Evolutionary conservation across 1,140 invertebrate species (phyloP).

Genomic region (Dryas iulia): DNA sequence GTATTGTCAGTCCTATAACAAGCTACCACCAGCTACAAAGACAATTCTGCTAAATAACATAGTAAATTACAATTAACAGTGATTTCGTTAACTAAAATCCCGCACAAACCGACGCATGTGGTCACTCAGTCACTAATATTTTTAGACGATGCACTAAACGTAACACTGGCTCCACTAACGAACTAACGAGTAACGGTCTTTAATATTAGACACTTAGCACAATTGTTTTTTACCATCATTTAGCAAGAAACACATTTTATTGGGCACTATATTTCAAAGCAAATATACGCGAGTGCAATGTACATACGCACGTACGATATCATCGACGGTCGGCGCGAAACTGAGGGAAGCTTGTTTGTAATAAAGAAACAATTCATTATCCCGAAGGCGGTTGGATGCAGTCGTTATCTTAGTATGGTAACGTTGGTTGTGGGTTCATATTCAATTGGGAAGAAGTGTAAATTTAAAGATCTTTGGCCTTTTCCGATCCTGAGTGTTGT

Average conservation of each 20-base stretch:
- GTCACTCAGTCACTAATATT: conserved; percentile 37
- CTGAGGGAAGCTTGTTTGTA: conserved; percentile 28
- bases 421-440: background rate
- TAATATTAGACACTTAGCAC: conserved; percentile 16
- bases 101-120: conserved; percentile 14
- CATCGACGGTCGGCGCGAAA: conserved; percentile 19
- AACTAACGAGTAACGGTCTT: conserved; percentile 36
- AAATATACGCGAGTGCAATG: conserved; percentile 7
- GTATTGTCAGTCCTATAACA: no score
- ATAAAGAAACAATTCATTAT: conserved; percentile 4
- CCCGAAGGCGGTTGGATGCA: background rate
- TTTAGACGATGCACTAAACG: conserved; percentile 38
- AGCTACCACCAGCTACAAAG: no score
- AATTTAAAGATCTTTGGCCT: no score
- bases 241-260: background rate
- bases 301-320: conserved; percentile 15
- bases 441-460: background rate
- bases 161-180: conserved; percentile 18
- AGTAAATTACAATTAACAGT: background rate
- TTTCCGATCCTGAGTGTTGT: no score
- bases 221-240: background rate
- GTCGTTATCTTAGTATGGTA: conserved; percentile 10
- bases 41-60: background rate
- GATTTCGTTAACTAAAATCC: conserved; percentile 8
- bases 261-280: background rate